These are phyloP conservation scores for Agriopis aurantiaria DNA, from an alignment of 2,888 invertebrate species.

Conservation along the genomic window DNA sequence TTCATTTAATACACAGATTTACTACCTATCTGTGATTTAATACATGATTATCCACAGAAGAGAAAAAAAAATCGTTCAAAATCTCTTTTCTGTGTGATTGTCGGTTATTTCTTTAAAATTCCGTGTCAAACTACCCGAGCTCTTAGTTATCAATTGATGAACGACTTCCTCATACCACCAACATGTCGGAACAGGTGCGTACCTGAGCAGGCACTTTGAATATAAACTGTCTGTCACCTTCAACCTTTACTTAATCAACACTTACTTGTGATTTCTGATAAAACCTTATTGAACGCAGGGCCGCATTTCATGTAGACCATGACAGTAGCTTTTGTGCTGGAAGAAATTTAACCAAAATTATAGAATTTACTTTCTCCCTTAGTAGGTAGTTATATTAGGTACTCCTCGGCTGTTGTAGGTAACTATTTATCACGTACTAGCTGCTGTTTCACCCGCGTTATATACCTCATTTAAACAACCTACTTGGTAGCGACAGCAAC, in stretches of 20 bases:
- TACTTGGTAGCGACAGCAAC: too few relatives aligned
- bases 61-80: too few relatives aligned
- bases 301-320: conserved; percentile 35
- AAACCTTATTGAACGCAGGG: conserved; percentile 42
- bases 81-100: too few relatives aligned
- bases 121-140: background rate
- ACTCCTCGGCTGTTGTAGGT: too few relatives aligned
- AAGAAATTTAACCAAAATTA: background rate
- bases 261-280: conserved; percentile 45
- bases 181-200: conserved; percentile 3
- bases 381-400: background rate
- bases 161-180: conserved; percentile 17
- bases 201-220: conserved; percentile 48
- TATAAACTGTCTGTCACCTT: conserved; percentile 56
- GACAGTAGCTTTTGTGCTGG: background rate
- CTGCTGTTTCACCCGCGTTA: too few relatives aligned
- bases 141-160: conserved; percentile 15
- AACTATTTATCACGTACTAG: too few relatives aligned
- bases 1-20: too few relatives aligned
- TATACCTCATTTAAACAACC: too few relatives aligned
- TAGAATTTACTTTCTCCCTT: background rate
- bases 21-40: too few relatives aligned
- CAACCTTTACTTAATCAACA: conserved; percentile 59
- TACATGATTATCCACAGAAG: too few relatives aligned
- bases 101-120: background rate